Conservation (phyloP, 1,140 invertebrate genomes). For the Drosophila repleta region DNA sequence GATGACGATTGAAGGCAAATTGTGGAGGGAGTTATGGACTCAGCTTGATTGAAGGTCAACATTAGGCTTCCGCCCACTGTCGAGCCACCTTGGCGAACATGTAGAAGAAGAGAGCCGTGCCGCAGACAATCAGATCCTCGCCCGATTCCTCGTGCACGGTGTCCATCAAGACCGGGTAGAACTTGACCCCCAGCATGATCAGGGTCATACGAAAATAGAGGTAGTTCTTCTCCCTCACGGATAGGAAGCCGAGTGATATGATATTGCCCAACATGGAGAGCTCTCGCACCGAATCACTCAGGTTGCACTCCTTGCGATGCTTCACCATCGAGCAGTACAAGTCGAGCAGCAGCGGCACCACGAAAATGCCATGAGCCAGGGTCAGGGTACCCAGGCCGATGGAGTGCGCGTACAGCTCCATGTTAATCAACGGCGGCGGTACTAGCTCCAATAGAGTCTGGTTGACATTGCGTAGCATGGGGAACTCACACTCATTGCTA, state of each 20-base stretch:
- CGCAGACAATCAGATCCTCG: slow-evolving; percentile 60
- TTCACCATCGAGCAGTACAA: slow-evolving; percentile 42
- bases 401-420: slow-evolving; percentile 58
- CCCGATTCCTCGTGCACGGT: slow-evolving; percentile 44
- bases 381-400: slow-evolving; percentile 41
- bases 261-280: slow-evolving; percentile 67
- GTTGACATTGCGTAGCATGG: slow-evolving; percentile 39
- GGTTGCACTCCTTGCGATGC: slow-evolving; percentile 39
- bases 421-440: slow-evolving; percentile 65
- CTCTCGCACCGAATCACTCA: slow-evolving; percentile 56
- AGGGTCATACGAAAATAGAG: slow-evolving; percentile 61
- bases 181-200: slow-evolving; percentile 52
- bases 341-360: slow-evolving; percentile 61
- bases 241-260: slow-evolving; percentile 61
- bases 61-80: not conserved
- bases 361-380: slow-evolving; percentile 55
- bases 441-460: slow-evolving; percentile 55
- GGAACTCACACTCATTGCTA: not conserved
- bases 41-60: too few relatives aligned
- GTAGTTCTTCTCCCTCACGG: slow-evolving; percentile 46
- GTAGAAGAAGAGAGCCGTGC: slow-evolving; percentile 55
- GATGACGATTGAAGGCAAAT: too few relatives aligned
- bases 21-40: too few relatives aligned
- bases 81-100: slow-evolving; percentile 31
- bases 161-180: slow-evolving; percentile 53